Conservation (phyloP, 2,888 invertebrate genomes). For the Drosophila macrospina region DNA sequence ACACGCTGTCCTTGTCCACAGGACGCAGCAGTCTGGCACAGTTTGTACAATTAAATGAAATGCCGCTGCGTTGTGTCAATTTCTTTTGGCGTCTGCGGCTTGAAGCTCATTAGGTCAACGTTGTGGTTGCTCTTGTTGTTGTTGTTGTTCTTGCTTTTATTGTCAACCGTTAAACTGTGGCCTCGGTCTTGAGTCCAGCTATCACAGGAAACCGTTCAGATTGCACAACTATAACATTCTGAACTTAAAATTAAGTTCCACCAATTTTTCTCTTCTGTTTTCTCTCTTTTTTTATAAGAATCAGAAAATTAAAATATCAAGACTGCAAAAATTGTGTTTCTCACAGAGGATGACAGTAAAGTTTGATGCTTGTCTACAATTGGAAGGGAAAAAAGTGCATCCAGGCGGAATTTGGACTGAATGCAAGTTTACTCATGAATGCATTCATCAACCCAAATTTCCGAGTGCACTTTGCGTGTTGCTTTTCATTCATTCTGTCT, state of each 20-base stretch:
- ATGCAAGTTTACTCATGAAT: conserved; percentile 4
- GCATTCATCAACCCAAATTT: conserved; percentile 30
- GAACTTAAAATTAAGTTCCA: conserved; percentile 2
- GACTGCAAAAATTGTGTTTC: conserved; percentile 11
- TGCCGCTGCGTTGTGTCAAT: conserved; percentile 68
- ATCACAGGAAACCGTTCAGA: conserved; percentile 17
- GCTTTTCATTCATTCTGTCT: conserved; percentile 13
- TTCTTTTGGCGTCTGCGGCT: conserved; percentile 61
- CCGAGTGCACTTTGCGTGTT: conserved; percentile 36
- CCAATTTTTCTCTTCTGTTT: background rate
- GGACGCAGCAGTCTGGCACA: conserved; percentile 29
- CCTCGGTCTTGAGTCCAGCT: conserved; percentile 8
- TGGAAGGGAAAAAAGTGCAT: conserved; percentile 63
- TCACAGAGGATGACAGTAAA: conserved; percentile 50
- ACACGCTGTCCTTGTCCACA: conserved; percentile 13
- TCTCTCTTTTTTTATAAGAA: background rate
- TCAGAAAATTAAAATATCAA: conserved; percentile 17
- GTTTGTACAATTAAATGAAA: conserved; percentile 70
- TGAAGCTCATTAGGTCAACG: conserved; percentile 68
- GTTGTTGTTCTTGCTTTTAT: conserved; percentile 54
- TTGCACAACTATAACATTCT: conserved; percentile 18
- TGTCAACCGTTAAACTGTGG: conserved; percentile 50
- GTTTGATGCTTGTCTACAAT: conserved; percentile 65
- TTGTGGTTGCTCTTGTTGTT: conserved; percentile 16
- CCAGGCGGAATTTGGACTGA: conserved; percentile 31